A percentile compares a stretch with the other conserved stretches of the same genome.
These are phyloP conservation scores for Phymanthus crucifer DNA, from an alignment of 92 coral and sea anemone genomes.

Conservation along the genomic window DNA sequence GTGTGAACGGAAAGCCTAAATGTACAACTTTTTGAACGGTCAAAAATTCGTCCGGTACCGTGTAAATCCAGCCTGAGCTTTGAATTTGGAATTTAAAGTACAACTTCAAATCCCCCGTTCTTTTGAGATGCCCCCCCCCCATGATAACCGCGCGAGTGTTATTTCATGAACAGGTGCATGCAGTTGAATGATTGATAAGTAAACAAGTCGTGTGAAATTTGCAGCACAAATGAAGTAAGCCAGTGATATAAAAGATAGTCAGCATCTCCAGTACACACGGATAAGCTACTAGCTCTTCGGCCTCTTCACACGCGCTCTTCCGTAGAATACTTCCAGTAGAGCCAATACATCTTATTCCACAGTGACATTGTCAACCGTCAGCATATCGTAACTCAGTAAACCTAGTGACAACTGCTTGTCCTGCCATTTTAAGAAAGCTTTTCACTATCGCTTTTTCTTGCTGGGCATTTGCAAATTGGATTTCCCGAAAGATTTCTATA, in stretches of 20 bases:
- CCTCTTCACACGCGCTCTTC: neutral
- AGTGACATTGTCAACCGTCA: neutral
- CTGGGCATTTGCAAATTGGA: neutral
- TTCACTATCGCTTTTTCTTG: neutral
- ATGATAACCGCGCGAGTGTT: neutral
- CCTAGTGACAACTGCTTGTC: too few relatives aligned
- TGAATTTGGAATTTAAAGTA: too few relatives aligned
- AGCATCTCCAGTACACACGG: neutral
- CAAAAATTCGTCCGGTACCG: too few relatives aligned
- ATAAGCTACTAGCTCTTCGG: neutral
- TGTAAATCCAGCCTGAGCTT: too few relatives aligned
- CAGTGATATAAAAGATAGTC: conserved; percentile 4
- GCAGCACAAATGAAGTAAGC: neutral
- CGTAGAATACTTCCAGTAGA: neutral
- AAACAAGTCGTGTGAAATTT: conserved; percentile 4
- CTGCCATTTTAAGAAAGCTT: too few relatives aligned
- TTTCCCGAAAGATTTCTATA: neutral
- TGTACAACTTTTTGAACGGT: too few relatives aligned
- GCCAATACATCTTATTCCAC: neutral
- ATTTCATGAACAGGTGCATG: neutral
- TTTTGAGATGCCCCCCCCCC: neutral
- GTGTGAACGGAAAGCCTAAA: too few relatives aligned
- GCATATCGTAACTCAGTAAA: too few relatives aligned
- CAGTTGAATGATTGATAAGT: neutral
- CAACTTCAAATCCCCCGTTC: too few relatives aligned